Evolutionary conservation across 2,797 vertebrate species (phyloP).

Genomic region (Catostomus latipinnis): DNA sequence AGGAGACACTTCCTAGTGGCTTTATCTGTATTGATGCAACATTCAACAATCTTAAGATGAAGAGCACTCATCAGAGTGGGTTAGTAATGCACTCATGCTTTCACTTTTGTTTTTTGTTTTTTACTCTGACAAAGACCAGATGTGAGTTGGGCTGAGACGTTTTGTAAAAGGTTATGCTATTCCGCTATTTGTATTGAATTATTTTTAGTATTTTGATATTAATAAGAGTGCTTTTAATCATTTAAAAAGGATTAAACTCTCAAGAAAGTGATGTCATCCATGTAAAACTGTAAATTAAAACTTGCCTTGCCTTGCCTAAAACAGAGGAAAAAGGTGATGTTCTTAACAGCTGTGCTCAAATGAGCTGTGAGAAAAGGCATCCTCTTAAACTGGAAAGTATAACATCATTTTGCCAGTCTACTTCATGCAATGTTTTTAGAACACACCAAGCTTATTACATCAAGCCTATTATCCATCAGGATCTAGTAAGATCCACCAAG

Average conservation of each 20-base stretch:
- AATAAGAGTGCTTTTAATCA: not conserved
- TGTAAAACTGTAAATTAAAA: constrained; percentile 2
- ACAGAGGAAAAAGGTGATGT: not conserved
- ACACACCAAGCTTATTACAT: not conserved
- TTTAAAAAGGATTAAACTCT: not conserved
- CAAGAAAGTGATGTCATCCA: not conserved
- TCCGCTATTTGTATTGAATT: too few relatives aligned
- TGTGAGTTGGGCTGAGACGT: not conserved
- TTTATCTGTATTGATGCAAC: constrained; percentile 1
- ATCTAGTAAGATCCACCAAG: constrained; percentile 11
- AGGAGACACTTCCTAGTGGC: not conserved
- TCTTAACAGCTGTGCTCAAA: constrained; percentile 6
- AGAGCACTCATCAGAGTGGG: not conserved
- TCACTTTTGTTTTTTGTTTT: not conserved
- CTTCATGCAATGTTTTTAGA: not conserved
- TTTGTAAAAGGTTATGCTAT: not conserved
- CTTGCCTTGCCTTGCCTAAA: not conserved
- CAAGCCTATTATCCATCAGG: not conserved
- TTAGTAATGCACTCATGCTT: not conserved
- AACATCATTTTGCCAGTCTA: not conserved
- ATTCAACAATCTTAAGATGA: constrained; percentile 11
- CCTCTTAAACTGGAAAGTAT: constrained; percentile 13
- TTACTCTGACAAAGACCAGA: not conserved
- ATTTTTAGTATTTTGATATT: constrained; percentile 1
- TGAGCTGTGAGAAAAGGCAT: not conserved